Evolutionary conservation across 2,797 vertebrate genomes (phyloP).

Genomic region (Sebastes diploproa): DNA sequence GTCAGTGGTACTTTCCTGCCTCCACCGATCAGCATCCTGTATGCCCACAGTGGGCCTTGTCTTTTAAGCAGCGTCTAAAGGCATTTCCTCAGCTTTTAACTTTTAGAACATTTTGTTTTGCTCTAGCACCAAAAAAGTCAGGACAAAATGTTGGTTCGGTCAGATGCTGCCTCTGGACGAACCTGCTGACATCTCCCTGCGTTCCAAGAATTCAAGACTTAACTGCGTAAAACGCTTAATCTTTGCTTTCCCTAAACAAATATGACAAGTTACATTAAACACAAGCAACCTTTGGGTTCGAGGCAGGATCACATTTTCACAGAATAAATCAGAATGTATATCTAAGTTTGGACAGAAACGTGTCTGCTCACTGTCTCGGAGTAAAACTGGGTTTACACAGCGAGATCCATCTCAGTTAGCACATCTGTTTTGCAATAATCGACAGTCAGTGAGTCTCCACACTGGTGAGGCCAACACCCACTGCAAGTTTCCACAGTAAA

Average conservation of each 20-base stretch:
- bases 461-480: slow-evolving; percentile 71
- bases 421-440: slow-evolving; percentile 71
- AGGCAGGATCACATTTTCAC: slow-evolving; percentile 5
- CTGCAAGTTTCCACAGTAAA: slow-evolving; percentile 75
- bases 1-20: slow-evolving; percentile 66
- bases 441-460: slow-evolving; percentile 50
- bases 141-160: not conserved
- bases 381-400: not conserved
- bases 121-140: not conserved
- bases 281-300: slow-evolving; percentile 19
- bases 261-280: slow-evolving; percentile 69
- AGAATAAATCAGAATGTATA: slow-evolving; percentile 47
- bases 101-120: slow-evolving; percentile 4
- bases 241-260: slow-evolving; percentile 65
- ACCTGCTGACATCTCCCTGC: not conserved
- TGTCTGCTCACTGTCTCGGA: slow-evolving; percentile 45
- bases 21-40: slow-evolving; percentile 61
- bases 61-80: not conserved
- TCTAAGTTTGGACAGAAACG: slow-evolving; percentile 44
- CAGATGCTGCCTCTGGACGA: not conserved
- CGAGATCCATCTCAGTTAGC: slow-evolving; percentile 26
- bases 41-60: slow-evolving; percentile 8
- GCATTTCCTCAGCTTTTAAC: slow-evolving; percentile 22
- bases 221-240: slow-evolving; percentile 29
- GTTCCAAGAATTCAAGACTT: slow-evolving; percentile 15